A percentile compares a stretch with the other conserved stretches of the same genome.
Evolutionary conservation across 2,797 vertebrate species (phyloP).

Genomic region (Sciurus vulgaris): DNA sequence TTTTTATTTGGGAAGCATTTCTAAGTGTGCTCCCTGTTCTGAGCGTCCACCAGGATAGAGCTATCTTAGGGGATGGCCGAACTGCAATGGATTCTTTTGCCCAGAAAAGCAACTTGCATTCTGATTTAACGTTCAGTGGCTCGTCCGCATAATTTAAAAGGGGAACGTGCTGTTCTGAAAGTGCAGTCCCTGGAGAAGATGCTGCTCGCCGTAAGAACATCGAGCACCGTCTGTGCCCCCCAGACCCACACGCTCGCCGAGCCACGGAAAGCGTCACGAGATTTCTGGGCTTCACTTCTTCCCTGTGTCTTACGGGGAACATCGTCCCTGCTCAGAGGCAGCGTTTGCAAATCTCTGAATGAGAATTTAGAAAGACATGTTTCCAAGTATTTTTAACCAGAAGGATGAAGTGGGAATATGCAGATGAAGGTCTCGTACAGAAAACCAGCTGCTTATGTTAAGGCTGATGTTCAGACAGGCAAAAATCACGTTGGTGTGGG

Average conservation of each 20-base stretch:
- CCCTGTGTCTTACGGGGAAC: not conserved
- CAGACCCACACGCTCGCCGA: not conserved
- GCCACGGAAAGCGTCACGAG: not conserved
- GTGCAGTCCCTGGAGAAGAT: not conserved
- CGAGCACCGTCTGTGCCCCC: not conserved
- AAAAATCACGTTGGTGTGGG: not conserved
- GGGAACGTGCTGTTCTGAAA: not conserved
- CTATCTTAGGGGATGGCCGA: not conserved
- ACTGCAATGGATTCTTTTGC: not conserved
- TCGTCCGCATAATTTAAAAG: not conserved
- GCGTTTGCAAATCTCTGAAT: not conserved
- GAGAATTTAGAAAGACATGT: not conserved
- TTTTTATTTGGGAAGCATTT: not conserved
- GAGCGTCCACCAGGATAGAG: not conserved
- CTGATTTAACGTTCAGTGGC: constrained; percentile 7
- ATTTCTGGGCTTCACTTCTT: not conserved
- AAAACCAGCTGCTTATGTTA: not conserved
- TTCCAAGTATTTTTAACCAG: not conserved
- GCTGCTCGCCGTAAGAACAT: not conserved
- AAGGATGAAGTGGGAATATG: not conserved
- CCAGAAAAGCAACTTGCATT: not conserved
- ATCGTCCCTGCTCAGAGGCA: not conserved
- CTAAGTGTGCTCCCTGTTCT: not conserved
- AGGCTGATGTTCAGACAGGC: not conserved
- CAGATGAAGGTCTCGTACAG: not conserved